Conservation (phyloP, 2,113 vertebrate species). For the Alligator mississippiensis region DNA sequence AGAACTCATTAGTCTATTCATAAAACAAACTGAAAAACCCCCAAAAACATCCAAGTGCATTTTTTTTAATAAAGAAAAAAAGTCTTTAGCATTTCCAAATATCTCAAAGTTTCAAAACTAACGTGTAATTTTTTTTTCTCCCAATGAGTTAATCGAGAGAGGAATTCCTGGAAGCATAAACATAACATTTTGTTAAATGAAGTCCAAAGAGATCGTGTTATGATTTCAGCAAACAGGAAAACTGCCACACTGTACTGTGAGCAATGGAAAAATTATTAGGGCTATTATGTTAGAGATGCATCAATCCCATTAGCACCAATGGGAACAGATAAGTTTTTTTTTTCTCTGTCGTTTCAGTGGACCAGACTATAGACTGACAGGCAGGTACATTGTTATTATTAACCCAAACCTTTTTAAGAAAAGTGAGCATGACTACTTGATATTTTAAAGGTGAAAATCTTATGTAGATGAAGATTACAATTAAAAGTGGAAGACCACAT, state of each 20-base stretch:
- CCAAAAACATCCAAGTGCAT: not conserved
- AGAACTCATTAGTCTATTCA: not conserved
- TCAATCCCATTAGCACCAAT: not conserved
- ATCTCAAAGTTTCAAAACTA: not conserved
- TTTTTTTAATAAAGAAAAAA: not conserved
- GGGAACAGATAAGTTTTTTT: not conserved
- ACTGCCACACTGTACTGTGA: not conserved
- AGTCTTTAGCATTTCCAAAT: not conserved
- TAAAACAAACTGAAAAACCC: too few relatives aligned
- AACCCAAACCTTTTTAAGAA: rapidly evolving
- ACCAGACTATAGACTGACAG: not conserved
- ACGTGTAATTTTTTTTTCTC: not conserved
- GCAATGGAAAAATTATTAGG: not conserved
- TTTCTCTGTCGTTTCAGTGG: not conserved
- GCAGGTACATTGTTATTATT: not conserved
- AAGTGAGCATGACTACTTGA: not conserved
- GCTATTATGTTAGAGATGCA: not conserved
- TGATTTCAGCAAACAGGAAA: not conserved
- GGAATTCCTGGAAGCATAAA: not conserved
- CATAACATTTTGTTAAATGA: not conserved
- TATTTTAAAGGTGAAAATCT: not conserved
- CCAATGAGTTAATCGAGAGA: not conserved
- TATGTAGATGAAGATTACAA: too few relatives aligned
- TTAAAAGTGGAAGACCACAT: too few relatives aligned
- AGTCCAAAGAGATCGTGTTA: not conserved